Conservation (phyloP, 2,888 invertebrate genomes). For the Taenaris catops region DNA sequence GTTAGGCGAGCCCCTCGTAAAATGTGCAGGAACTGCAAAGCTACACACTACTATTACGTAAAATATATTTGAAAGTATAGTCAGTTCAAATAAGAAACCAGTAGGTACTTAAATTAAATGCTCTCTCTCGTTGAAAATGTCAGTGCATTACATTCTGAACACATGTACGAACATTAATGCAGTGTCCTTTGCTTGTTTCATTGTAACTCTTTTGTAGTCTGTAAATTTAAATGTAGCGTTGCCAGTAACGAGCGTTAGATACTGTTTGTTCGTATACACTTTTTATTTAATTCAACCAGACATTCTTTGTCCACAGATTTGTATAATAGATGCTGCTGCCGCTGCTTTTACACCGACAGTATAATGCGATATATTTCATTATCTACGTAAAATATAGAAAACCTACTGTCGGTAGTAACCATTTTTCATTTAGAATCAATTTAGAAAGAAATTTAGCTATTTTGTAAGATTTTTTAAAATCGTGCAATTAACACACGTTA, state of each 20-base stretch:
- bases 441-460: no score
- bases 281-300: no score
- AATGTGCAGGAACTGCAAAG: slow-evolving; percentile 5
- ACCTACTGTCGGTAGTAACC: no score
- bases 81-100: slow-evolving; percentile 4
- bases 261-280: neutral
- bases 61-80: slow-evolving; percentile 8
- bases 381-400: no score
- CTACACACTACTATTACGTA: slow-evolving; percentile 4
- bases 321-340: no score
- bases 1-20: slow-evolving; percentile 2
- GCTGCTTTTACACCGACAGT: no score
- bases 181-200: slow-evolving; percentile 10
- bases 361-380: no score
- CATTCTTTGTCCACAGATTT: no score
- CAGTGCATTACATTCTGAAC: slow-evolving; percentile 11
- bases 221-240: slow-evolving; percentile 4
- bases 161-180: slow-evolving; percentile 7
- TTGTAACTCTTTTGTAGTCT: slow-evolving; percentile 10
- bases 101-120: slow-evolving; percentile 8
- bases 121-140: slow-evolving; percentile 8
- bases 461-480: no score
- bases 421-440: no score
- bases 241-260: slow-evolving; percentile 2
- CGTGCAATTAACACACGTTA: no score